A percentile compares a stretch with the other conserved stretches of the same genome.
These are phyloP conservation scores for Drosophila novamexicana DNA, from an alignment of 1,140 invertebrate species.

Conservation along the genomic window DNA sequence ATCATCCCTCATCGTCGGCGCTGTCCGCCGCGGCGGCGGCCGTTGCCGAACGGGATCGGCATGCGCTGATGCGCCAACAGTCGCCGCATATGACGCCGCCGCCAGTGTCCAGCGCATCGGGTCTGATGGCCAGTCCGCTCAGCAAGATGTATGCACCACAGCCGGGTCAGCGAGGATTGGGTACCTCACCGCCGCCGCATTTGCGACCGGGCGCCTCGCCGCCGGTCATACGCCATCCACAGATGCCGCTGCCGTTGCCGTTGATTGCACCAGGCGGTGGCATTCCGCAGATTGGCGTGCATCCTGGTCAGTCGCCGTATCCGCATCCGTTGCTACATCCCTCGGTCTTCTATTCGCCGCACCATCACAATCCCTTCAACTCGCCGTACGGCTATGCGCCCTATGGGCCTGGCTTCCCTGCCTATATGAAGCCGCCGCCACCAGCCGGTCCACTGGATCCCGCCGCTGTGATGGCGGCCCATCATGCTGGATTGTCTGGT, in stretches of 20 bases:
- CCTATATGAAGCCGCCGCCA: slow-evolving; percentile 82
- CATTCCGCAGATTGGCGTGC: slow-evolving; percentile 80
- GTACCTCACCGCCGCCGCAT: slow-evolving; percentile 84
- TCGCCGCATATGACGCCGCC: slow-evolving; percentile 84
- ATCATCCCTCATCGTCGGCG: slow-evolving; percentile 80
- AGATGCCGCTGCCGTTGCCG: slow-evolving; percentile 82
- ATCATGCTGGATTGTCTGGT: slow-evolving; percentile 73
- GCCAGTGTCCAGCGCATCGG: slow-evolving; percentile 84
- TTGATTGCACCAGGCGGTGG: slow-evolving; percentile 78
- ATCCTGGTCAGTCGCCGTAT: slow-evolving; percentile 83
- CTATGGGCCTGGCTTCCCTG: slow-evolving; percentile 81
- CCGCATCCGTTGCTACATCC: slow-evolving; percentile 83
- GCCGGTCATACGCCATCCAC: slow-evolving; percentile 83
- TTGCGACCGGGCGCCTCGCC: slow-evolving; percentile 81
- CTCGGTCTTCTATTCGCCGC: slow-evolving; percentile 82
- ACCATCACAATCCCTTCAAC: slow-evolving; percentile 84
- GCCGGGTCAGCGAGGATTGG: slow-evolving; percentile 73
- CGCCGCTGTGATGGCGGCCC: slow-evolving; percentile 76
- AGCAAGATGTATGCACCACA: slow-evolving; percentile 84
- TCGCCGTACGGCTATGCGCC: slow-evolving; percentile 82
- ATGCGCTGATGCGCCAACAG: slow-evolving; percentile 82
- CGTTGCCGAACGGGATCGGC: slow-evolving; percentile 82
- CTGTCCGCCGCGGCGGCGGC: slow-evolving; percentile 76
- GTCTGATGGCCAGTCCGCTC: slow-evolving; percentile 83
- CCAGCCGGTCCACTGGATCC: slow-evolving; percentile 73